Evolutionary conservation across 1,140 invertebrate genomes (phyloP).

Genomic region (Leptopilina clavipes): DNA sequence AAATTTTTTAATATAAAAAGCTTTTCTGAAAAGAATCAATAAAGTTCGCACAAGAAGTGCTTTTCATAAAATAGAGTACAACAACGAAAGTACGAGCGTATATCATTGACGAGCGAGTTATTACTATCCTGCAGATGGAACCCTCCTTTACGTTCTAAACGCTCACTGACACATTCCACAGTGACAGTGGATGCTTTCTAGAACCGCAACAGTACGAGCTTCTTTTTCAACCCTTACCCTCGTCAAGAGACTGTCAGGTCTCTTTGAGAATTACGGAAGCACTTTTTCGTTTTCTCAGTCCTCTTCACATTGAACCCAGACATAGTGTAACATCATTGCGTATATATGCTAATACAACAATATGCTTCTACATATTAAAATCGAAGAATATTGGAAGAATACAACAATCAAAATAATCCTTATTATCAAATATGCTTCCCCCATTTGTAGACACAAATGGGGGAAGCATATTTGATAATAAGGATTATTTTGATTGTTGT

Average conservation of each 20-base stretch:
- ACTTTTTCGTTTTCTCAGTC: neutral
- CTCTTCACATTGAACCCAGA: neutral
- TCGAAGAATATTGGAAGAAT: no score
- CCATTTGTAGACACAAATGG: no score
- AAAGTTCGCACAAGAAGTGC: neutral
- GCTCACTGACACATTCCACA: neutral
- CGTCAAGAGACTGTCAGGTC: slow-evolving; percentile 2
- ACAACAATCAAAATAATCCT: no score
- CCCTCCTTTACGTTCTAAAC: neutral
- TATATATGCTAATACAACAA: slow-evolving; percentile 8
- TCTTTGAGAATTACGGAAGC: neutral
- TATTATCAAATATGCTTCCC: no score
- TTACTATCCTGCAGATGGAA: neutral
- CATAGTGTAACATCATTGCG: neutral
- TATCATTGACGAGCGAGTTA: slow-evolving; percentile 1
- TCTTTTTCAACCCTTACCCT: slow-evolving; percentile 7
- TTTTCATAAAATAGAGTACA: neutral
- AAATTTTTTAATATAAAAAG: neutral
- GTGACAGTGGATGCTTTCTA: neutral
- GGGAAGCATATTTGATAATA: no score
- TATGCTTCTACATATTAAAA: neutral
- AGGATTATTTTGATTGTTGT: no score
- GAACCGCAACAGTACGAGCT: slow-evolving; percentile 1
- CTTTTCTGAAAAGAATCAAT: neutral
- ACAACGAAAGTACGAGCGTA: neutral